Evolutionary conservation across 2,888 invertebrate genomes (phyloP).

Genomic region (Oxyscelio sp.): DNA sequence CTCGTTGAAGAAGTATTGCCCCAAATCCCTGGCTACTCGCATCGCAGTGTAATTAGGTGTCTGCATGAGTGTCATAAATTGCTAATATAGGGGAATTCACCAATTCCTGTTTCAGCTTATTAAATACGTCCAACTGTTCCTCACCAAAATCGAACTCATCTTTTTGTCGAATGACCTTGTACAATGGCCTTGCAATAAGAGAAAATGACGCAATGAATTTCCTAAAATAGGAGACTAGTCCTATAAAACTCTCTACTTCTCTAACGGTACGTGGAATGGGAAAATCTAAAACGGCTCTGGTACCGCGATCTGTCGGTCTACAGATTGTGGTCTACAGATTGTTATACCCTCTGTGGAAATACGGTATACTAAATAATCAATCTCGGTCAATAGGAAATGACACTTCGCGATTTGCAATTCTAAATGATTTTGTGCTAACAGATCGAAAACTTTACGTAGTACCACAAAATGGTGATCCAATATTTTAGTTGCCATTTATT

Average conservation of each 20-base stretch:
- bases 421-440: slow-evolving; percentile 15
- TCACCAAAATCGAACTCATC: neutral
- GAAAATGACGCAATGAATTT: slow-evolving; percentile 39
- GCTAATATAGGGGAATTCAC: slow-evolving; percentile 1
- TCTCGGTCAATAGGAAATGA: slow-evolving; percentile 75
- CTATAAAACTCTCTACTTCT: slow-evolving; percentile 31
- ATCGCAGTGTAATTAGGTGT: slow-evolving; percentile 25
- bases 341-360: slow-evolving; percentile 77
- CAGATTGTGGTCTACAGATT: too few species aligned
- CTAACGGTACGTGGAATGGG: slow-evolving; percentile 76
- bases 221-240: slow-evolving; percentile 19
- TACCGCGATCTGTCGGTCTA: slow-evolving; percentile 79
- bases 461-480: neutral
- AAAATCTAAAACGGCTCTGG: slow-evolving; percentile 78
- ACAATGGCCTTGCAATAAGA: slow-evolving; percentile 24
- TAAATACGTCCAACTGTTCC: slow-evolving; percentile 4
- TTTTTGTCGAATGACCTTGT: slow-evolving; percentile 6
- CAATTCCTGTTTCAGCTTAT: slow-evolving; percentile 1
- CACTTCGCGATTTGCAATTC: slow-evolving; percentile 82
- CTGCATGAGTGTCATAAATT: slow-evolving; percentile 21
- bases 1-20: slow-evolving; percentile 19
- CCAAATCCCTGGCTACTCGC: slow-evolving; percentile 13
- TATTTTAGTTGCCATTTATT: slow-evolving; percentile 1
- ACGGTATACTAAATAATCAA: slow-evolving; percentile 82
- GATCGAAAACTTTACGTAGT: slow-evolving; percentile 23